These are phyloP conservation scores for Aricia artaxerxes DNA, from an alignment of 2,888 invertebrate genomes.

Conservation along the genomic window DNA sequence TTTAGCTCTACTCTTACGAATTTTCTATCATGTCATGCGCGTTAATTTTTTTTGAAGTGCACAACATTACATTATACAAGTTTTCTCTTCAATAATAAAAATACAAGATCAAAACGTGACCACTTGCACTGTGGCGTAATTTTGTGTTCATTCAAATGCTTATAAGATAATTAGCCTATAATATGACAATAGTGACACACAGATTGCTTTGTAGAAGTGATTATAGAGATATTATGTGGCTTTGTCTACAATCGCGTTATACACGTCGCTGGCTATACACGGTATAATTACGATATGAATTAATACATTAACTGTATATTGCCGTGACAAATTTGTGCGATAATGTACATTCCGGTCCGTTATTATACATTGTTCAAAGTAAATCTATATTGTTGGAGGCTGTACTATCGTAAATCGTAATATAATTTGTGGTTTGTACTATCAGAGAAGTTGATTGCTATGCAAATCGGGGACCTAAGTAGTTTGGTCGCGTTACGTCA, in stretches of 20 bases:
- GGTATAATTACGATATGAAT: conserved; percentile 9
- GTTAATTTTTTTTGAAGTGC: too few relatives aligned
- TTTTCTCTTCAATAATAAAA: too few relatives aligned
- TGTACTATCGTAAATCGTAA: too few relatives aligned
- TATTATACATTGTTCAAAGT: neutral
- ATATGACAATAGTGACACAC: neutral
- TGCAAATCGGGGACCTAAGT: too few relatives aligned
- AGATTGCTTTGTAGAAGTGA: neutral
- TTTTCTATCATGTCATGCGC: too few relatives aligned
- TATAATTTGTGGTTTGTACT: too few relatives aligned
- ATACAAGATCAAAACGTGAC: too few relatives aligned
- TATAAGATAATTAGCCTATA: neutral
- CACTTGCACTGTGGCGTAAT: too few relatives aligned
- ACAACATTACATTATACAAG: too few relatives aligned
- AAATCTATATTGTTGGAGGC: neutral
- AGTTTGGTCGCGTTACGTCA: too few relatives aligned
- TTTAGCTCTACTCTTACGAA: too few relatives aligned
- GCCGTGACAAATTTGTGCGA: conserved; percentile 4
- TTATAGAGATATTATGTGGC: neutral
- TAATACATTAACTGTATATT: conserved; percentile 19
- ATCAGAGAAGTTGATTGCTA: too few relatives aligned
- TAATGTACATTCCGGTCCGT: conserved; percentile 2
- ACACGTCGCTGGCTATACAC: conserved; percentile 15
- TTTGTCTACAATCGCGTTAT: conserved; percentile 1
- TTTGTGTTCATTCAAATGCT: neutral